Conservation (phyloP, 2,888 invertebrate species). For the Lamellibrachia columna region DNA sequence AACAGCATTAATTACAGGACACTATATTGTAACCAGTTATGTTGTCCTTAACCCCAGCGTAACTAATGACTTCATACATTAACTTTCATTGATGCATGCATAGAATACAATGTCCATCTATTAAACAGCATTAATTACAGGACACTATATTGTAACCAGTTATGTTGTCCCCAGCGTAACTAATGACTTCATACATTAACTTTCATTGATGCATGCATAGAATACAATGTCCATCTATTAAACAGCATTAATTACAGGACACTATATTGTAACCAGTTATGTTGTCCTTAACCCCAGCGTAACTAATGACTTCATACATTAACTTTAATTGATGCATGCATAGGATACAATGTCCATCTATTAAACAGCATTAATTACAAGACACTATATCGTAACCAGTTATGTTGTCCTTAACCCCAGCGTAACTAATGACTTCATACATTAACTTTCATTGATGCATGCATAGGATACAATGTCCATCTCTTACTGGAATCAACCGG, state of each 20-base stretch:
- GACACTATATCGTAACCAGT: neutral
- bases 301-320: no score
- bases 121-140: no score
- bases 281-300: neutral
- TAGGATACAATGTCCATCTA: no score
- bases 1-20: neutral
- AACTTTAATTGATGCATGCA: no score
- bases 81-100: neutral
- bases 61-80: neutral
- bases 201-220: neutral
- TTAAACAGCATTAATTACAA: neutral
- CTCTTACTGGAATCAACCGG: neutral
- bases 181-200: neutral
- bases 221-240: neutral
- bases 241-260: neutral
- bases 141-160: no score
- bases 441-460: neutral
- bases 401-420: neutral
- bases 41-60: neutral
- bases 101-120: neutral
- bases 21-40: neutral
- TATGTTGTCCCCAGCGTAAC: neutral
- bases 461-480: neutral
- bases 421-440: neutral
- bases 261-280: neutral